Base-by-base conservation (phyloP, 2,888 invertebrate genomes). In the Brachypalpus laphriformis region DNA sequence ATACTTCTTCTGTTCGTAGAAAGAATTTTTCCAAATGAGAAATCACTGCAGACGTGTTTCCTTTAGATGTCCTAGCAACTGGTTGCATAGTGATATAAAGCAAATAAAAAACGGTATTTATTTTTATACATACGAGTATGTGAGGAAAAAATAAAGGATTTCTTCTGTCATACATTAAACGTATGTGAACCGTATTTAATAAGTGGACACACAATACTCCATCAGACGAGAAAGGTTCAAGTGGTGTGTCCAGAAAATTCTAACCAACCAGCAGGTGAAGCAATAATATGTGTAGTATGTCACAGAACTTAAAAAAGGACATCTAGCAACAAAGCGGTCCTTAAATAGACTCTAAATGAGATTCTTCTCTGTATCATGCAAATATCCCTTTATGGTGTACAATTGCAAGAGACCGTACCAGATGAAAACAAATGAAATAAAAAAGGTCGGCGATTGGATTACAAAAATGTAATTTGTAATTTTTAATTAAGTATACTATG, bases 181-280 rank as follows among this genome's bases (percentile, higher is more conserved):
- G 18, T 56, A 51, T 59, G 65, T 71, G 51, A 66, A 59, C 54
- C 56, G 57, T 72, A 74, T 80, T 80, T 77, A 45, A 77, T 78
- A 78, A 82, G 82, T 77, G 72, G 77, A 77, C 82, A 82, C 61
- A 77, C 28, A 54, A 77, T 61, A 82, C 66, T 20, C 65, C 51
- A 49, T 31, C 9, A 54, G 75, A 71, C 16, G 47, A 16, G 51
- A 70, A 65, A 47, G 65, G 66, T 54, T 66, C 51, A 82, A 82
- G 66, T 61, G 82, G 37, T 47, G 49, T 72, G 71, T 72, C 77
- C 71, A 66, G 59, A 72, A 72, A 51, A 71, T 72, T 45, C 11
- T 18, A 16, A 40, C 37, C 68, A 76, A 66, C 65, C 65, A 76
- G 76, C 65, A 72, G 59, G 66, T 66, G 76, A 49, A 31, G 45